phyloP scores from a whole-genome alignment of 2,113 vertebrate species.

The Charadrius vociferus region DNA sequence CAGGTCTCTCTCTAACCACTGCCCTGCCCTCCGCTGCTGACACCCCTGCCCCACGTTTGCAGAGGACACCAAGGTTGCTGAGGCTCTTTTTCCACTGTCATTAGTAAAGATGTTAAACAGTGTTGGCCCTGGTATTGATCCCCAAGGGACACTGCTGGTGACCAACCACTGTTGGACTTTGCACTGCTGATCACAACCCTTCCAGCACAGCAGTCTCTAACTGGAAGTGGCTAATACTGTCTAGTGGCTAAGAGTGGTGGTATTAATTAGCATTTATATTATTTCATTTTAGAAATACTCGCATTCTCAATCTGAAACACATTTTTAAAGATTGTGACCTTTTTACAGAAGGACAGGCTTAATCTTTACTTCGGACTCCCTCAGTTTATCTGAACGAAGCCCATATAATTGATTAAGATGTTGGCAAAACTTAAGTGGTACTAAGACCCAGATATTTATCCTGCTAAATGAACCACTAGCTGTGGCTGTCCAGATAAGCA shows the following conservation, averaged over 20 bases:
- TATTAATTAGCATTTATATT: not conserved
- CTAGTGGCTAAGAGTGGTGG: not conserved
- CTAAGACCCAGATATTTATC: not conserved
- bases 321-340: not conserved
- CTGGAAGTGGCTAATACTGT: not conserved
- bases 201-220: not conserved
- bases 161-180: not conserved
- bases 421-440: not conserved
- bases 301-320: not conserved
- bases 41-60: rapidly evolving
- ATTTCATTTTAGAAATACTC: not conserved
- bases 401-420: not conserved
- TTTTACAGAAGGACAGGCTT: not conserved
- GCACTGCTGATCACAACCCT: not conserved
- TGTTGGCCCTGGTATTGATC: not conserved
- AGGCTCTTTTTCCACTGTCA: not conserved
- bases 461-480: not conserved
- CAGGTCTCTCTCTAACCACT: not conserved
- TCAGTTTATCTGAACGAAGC: not conserved
- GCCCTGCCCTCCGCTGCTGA: rapidly evolving
- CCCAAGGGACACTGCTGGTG: not conserved
- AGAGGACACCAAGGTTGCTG: not conserved
- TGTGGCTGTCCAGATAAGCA: not conserved
- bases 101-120: too few relatives aligned
- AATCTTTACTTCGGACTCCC: not conserved